Evolutionary conservation across 2,113 vertebrate species (phyloP).

Genomic region (Ivindomyrus marchei): DNA sequence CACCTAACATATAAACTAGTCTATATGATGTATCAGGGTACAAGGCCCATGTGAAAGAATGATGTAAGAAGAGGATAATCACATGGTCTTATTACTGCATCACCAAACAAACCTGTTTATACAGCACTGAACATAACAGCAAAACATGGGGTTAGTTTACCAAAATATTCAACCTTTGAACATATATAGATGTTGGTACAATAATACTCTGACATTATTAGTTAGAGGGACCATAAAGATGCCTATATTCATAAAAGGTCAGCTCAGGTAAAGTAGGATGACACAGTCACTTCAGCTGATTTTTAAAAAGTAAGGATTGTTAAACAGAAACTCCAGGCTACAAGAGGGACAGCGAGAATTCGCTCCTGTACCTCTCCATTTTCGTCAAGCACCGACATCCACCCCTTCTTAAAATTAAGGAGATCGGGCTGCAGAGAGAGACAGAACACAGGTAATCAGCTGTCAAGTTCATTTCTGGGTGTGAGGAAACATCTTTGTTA

Average conservation of each 20-base stretch:
- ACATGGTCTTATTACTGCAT: neutral
- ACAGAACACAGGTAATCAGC: conserved; percentile 10
- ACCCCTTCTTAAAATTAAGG: conserved; percentile 97
- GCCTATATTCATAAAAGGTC: neutral
- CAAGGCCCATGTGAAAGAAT: neutral
- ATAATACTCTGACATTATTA: neutral
- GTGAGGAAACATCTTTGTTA: neutral
- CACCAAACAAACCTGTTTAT: neutral
- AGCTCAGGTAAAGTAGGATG: neutral
- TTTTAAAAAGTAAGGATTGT: neutral
- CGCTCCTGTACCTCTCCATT: conserved; percentile 72
- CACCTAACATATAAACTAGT: neutral
- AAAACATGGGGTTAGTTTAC: neutral
- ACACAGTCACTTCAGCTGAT: neutral
- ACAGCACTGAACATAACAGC: neutral
- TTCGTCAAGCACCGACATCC: conserved; percentile 89
- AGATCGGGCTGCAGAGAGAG: conserved; percentile 75
- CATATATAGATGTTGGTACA: neutral
- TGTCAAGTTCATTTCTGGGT: neutral
- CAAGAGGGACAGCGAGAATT: neutral
- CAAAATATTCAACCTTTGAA: neutral
- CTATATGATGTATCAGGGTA: neutral
- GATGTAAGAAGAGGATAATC: neutral
- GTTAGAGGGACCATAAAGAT: neutral
- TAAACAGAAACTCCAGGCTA: neutral